These are phyloP conservation scores for Muscicapa comitata DNA, from an alignment of 2,797 vertebrate species.

Conservation along the genomic window DNA sequence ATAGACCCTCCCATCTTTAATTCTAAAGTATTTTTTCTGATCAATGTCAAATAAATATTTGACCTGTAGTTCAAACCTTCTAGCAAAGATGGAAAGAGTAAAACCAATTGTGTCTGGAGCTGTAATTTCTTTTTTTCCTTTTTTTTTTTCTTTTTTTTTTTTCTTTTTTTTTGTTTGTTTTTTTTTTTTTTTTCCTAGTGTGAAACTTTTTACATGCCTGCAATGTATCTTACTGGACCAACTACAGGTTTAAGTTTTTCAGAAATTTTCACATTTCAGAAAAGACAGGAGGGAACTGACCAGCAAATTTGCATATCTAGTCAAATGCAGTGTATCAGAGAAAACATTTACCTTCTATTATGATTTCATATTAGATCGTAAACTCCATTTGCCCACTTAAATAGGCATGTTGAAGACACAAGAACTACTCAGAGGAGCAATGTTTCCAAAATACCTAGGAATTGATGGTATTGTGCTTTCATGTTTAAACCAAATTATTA, in stretches of 20 bases:
- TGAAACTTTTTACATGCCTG: neutral
- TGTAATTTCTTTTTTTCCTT: neutral
- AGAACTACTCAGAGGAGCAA: neutral
- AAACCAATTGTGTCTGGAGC: neutral
- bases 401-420: neutral
- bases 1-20: neutral
- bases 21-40: neutral
- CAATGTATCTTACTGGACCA: neutral
- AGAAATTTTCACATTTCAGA: neutral
- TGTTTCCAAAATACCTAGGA: neutral
- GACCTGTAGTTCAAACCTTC: neutral
- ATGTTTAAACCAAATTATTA: neutral
- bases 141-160: too few species aligned
- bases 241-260: neutral
- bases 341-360: neutral
- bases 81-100: neutral
- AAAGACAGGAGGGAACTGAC: neutral
- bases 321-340: neutral
- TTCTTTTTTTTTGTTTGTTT: neutral
- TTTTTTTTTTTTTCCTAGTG: neutral
- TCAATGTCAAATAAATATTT: neutral
- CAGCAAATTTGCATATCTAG: neutral
- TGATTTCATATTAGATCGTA: neutral
- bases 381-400: neutral
- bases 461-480: neutral